A percentile compares a stretch with the other conserved stretches of the same genome.
phyloP scores from a whole-genome alignment of 1,140 invertebrate species.

The Vanessa tameamea region DNA sequence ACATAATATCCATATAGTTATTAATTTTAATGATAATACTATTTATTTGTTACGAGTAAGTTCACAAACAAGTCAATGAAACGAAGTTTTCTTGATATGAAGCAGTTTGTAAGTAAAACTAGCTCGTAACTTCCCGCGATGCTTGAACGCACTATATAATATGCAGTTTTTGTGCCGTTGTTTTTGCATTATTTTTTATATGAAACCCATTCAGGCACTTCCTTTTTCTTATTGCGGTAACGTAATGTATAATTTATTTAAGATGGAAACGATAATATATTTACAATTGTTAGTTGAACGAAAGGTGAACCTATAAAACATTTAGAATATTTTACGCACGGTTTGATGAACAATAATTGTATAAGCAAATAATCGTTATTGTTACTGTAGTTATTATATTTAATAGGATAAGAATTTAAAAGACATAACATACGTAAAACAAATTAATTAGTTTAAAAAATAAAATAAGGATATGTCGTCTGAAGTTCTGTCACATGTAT shows the following conservation, averaged over 20 bases:
- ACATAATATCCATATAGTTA: too few species aligned
- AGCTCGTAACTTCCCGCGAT: slow-evolving; percentile 28
- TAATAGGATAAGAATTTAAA: too few species aligned
- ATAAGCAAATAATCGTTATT: too few species aligned
- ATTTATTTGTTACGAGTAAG: too few species aligned
- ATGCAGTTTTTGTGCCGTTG: slow-evolving; percentile 21
- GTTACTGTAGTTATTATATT: too few species aligned
- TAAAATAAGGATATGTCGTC: too few species aligned
- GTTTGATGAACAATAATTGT: too few species aligned
- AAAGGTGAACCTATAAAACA: neutral
- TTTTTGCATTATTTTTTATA: slow-evolving; percentile 26
- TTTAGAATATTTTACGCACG: too few species aligned
- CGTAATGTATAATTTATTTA: slow-evolving; percentile 27
- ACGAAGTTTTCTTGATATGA: neutral
- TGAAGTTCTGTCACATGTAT: too few species aligned
- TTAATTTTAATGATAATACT: too few species aligned
- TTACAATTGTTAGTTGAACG: neutral
- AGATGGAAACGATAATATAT: slow-evolving; percentile 6
- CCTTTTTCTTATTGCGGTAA: slow-evolving; percentile 31
- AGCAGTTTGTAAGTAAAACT: neutral
- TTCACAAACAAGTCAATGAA: neutral
- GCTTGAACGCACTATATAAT: slow-evolving; percentile 26
- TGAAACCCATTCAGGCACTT: slow-evolving; percentile 34
- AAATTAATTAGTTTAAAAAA: too few species aligned
- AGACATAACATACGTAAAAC: too few species aligned